Percentiles rank a stretch among this genome's conserved stretches.
These are phyloP conservation scores for Anthonomus grandis DNA, from an alignment of 1,140 invertebrate species.

Conservation along the genomic window DNA sequence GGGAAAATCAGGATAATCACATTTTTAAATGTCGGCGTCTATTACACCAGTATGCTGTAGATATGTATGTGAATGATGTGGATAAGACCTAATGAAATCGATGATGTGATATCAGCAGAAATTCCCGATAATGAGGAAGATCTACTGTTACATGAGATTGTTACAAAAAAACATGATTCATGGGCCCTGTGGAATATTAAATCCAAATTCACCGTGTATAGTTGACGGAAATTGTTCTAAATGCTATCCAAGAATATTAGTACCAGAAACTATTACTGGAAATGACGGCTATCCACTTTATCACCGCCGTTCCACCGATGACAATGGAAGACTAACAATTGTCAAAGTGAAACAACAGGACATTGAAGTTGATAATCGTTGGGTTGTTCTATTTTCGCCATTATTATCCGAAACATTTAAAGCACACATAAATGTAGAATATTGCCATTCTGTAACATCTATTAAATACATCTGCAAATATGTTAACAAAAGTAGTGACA, in stretches of 20 bases:
- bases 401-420: slow-evolving; percentile 43
- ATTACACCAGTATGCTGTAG: too few species aligned
- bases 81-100: slow-evolving; percentile 48
- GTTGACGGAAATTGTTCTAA: slow-evolving; percentile 50
- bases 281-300: slow-evolving; percentile 48
- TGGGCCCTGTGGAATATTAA: slow-evolving; percentile 53
- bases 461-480: slow-evolving; percentile 51
- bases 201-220: slow-evolving; percentile 52
- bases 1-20: too few species aligned
- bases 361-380: slow-evolving; percentile 33
- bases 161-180: slow-evolving; percentile 54
- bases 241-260: slow-evolving; percentile 43
- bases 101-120: slow-evolving; percentile 54
- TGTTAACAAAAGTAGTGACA: slow-evolving; percentile 49
- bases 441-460: slow-evolving; percentile 43
- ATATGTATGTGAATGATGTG: too few species aligned
- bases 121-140: slow-evolving; percentile 52
- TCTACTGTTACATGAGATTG: slow-evolving; percentile 46
- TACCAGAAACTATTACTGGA: slow-evolving; percentile 43
- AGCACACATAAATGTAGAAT: slow-evolving; percentile 48
- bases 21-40: too few species aligned
- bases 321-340: too few species aligned
- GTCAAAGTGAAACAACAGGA: too few species aligned
- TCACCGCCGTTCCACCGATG: slow-evolving; percentile 45
- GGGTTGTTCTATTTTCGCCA: slow-evolving; percentile 48